Evolutionary conservation across 1,140 invertebrate genomes (phyloP).

Genomic region (Phocides pigmalion): DNA sequence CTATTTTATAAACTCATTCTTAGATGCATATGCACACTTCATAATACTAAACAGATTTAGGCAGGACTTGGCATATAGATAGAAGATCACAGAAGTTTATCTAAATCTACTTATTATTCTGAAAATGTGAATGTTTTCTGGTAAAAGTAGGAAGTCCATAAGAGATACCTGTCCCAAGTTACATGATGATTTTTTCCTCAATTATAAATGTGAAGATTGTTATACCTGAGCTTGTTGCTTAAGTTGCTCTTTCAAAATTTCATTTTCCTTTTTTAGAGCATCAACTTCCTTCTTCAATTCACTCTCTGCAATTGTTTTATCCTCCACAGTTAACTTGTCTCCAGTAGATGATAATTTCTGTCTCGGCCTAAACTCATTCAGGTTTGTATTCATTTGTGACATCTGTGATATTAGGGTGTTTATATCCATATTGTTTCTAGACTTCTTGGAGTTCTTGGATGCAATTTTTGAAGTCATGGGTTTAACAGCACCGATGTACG

Average conservation of each 20-base stretch:
- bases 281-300: constrained; percentile 73
- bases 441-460: constrained; percentile 76
- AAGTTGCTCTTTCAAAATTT: constrained; percentile 74
- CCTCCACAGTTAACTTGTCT: constrained; percentile 56
- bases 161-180: no score
- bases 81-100: no score
- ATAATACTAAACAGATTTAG: no score
- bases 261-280: constrained; percentile 64
- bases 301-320: constrained; percentile 55
- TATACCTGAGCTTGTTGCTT: constrained; percentile 81
- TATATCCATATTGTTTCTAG: constrained; percentile 88
- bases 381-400: constrained; percentile 85
- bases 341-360: constrained; percentile 83
- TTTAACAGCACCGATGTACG: constrained; percentile 93
- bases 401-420: constrained; percentile 88
- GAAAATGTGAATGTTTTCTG: no score
- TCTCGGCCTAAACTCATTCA: constrained; percentile 76
- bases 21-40: no score
- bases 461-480: constrained; percentile 87
- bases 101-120: no score
- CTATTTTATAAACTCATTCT: no score
- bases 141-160: no score
- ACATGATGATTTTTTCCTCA: no score
- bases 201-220: no score
- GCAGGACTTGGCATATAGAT: no score